phyloP scores from a whole-genome alignment of 2,888 invertebrate species.

The Nephrocerus scutellatus region DNA sequence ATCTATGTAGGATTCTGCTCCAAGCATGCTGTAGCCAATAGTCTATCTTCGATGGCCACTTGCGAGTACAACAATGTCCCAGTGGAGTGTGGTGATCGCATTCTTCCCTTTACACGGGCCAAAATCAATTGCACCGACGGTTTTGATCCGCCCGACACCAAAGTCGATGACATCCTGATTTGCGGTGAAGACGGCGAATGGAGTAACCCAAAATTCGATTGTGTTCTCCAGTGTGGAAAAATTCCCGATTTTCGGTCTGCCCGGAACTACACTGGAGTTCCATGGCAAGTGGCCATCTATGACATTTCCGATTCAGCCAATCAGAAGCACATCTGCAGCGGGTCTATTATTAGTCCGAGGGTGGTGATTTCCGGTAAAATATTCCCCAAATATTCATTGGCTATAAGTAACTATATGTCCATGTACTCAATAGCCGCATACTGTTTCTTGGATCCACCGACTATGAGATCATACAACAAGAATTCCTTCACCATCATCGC shows the following conservation, averaged over 20 bases:
- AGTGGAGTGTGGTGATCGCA: constrained; percentile 17
- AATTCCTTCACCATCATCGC: constrained; percentile 15
- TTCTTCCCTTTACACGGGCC: constrained; percentile 21
- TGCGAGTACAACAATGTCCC: constrained; percentile 13
- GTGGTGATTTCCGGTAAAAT: constrained; percentile 28
- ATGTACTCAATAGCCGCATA: constrained; percentile 20
- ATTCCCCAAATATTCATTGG: not conserved
- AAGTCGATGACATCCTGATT: no score
- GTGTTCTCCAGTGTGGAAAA: constrained; percentile 27
- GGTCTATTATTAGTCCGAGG: constrained; percentile 30
- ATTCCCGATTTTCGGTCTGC: constrained; percentile 15
- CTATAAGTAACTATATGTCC: not conserved
- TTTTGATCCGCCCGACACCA: constrained; percentile 15
- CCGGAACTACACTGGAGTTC: constrained; percentile 24
- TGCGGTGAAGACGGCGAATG: no score
- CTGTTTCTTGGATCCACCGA: constrained; percentile 21
- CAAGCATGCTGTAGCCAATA: no score
- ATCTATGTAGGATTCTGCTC: no score
- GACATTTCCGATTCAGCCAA: not conserved
- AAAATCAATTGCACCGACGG: constrained; percentile 16
- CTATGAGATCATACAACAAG: not conserved
- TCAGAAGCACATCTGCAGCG: constrained; percentile 27
- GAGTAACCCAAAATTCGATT: no score
- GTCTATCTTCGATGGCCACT: no score
- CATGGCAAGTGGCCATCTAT: constrained; percentile 33